Conservation (phyloP, 2,797 vertebrate species). For the Gobio occitaniae region DNA sequence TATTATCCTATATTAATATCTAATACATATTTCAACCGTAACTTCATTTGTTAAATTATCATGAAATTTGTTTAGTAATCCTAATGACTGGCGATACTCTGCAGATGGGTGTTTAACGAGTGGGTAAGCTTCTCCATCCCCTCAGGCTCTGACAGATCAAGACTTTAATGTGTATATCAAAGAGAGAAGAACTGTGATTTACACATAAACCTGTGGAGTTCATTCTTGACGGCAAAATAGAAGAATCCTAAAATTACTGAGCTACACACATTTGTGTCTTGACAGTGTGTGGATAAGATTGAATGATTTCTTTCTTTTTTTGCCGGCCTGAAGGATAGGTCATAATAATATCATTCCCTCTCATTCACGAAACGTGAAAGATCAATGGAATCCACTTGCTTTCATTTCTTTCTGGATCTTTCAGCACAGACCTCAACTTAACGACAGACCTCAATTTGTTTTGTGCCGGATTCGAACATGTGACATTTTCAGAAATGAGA, state of each 20-base stretch:
- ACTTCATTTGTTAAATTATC: conserved; percentile 44
- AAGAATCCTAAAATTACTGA: conserved; percentile 10
- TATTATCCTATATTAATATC: conserved; percentile 26
- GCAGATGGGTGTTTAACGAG: conserved; percentile 50
- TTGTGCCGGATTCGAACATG: conserved; percentile 33
- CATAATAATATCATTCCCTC: conserved; percentile 26
- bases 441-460: conserved; percentile 39
- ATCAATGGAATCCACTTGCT: conserved; percentile 28
- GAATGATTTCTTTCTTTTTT: conserved; percentile 11
- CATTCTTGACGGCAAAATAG: conserved; percentile 22
- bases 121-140: conserved; percentile 35
- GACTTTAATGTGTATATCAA: conserved; percentile 54
- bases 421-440: conserved; percentile 24
- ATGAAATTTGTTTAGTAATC: conserved; percentile 41
- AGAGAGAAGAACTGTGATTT: conserved; percentile 35
- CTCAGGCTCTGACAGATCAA: conserved; percentile 50
- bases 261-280: conserved; percentile 3
- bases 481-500: conserved; percentile 41
- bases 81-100: conserved; percentile 41
- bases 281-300: conserved; percentile 16
- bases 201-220: conserved; percentile 5
- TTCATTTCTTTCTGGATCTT: conserved; percentile 41
- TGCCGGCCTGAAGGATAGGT: conserved; percentile 7
- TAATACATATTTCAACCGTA: conserved; percentile 20
- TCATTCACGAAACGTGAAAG: conserved; percentile 3